Conservation (phyloP, 2,797 vertebrate species). For the Periparus ater region DNA sequence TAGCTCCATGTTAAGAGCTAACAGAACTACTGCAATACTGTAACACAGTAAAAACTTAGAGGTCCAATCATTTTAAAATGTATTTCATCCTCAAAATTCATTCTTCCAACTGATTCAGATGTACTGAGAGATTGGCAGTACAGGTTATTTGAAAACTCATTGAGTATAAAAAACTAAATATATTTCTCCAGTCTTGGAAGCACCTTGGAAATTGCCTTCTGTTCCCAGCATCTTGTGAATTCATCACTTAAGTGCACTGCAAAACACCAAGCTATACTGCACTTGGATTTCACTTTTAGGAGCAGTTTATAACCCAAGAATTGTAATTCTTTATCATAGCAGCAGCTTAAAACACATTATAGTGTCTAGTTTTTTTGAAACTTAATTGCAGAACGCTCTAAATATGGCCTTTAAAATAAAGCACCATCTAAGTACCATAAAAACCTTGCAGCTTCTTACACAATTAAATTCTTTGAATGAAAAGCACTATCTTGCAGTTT, state of each 20-base stretch:
- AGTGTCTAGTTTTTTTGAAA: neutral
- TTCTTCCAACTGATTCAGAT: neutral
- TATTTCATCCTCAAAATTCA: neutral
- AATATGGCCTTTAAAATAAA: conserved; percentile 11
- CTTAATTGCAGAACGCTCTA: neutral
- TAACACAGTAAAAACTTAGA: neutral
- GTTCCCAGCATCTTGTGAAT: neutral
- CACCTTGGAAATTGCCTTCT: neutral
- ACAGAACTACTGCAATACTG: neutral
- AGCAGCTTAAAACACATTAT: neutral
- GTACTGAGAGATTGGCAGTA: neutral
- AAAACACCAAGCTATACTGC: neutral
- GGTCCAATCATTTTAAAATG: neutral
- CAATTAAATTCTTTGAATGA: neutral
- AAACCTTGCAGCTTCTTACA: conserved; percentile 1
- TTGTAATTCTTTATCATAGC: neutral
- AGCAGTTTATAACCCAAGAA: neutral
- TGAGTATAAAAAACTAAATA: neutral
- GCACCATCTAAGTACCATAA: neutral
- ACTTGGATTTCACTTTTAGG: neutral
- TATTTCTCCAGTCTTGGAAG: neutral
- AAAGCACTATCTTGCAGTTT: neutral
- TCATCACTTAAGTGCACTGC: neutral
- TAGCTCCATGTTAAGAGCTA: neutral
- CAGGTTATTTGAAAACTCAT: neutral